Evolutionary conservation across 2,113 vertebrate genomes (phyloP), one percentile per base, ranked within the genome.

Genomic region (Gadus macrocephalus): DNA sequence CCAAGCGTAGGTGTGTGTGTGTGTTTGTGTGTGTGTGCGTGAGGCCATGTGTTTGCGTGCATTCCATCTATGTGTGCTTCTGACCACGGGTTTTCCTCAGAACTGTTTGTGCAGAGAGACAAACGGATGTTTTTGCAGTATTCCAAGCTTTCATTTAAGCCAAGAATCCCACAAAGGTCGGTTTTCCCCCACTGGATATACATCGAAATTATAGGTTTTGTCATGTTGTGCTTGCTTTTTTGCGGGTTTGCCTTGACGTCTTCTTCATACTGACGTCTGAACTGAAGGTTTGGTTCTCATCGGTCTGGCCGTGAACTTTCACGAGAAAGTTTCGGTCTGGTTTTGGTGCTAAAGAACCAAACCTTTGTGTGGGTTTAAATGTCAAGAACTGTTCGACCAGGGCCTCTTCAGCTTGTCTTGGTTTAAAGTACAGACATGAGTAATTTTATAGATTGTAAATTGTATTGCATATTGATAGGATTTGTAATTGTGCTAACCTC

Each of bases 61-160:
- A 58, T 59, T 19, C 14, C 16, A 22, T 69, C 85, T 84, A 80
- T 0, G 42, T 65, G 69, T 58, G 78, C 12, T 38, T 62, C 7
- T 61, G 78, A 88, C 88, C 84, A 53, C 81, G 73, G 89, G 81
- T 59, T 89, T 90, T 90, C 85, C 87, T 84, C 4, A 83, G 84
- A 78, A 65, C 14, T 65, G 74, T 72, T 66, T 65, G 42, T 20
- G 60, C 42, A 53, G 67, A 38, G 7, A 27, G 74, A 64, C 11
- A 64, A 77, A 66, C 59, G 27, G 76, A 86, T 82, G 83, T 69
- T 83, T 82, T 85, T 79, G 31, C 53, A 49, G 72, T 68, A 71
- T 63, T 53, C 60, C 42, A 9, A 49, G 78, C 59, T 28, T 17
- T 59, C 38, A 49, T 72, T 70, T 42, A 8, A 64, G 67, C 76